Conservation (phyloP, 2,888 invertebrate genomes). For the Troides helena region DNA sequence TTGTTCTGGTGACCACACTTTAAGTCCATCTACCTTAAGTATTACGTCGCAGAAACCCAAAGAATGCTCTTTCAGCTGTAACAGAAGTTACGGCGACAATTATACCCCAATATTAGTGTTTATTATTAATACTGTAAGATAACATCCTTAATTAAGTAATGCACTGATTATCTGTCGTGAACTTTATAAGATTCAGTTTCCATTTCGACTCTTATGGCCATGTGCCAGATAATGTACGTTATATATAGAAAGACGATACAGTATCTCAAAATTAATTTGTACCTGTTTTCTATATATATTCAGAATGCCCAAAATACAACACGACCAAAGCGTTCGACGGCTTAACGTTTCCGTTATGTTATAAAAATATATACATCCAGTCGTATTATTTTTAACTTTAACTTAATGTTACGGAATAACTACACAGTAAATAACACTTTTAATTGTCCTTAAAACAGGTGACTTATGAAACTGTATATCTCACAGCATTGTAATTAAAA, state of each 20-base stretch:
- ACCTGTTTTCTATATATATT: constrained; percentile 3
- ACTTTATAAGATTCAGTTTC: too few species aligned
- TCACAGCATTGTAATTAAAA: neutral
- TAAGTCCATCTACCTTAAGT: constrained; percentile 51
- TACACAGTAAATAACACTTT: too few species aligned
- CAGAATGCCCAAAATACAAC: neutral
- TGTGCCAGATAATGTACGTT: neutral
- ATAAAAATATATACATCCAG: neutral
- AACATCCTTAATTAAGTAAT: too few species aligned
- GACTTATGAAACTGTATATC: neutral
- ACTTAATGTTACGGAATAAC: too few species aligned
- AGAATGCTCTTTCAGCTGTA: constrained; percentile 12
- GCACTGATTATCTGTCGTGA: too few species aligned
- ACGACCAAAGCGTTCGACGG: neutral
- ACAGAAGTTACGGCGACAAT: neutral
- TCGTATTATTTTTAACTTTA: neutral
- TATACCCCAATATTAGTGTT: too few species aligned
- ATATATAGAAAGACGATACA: neutral
- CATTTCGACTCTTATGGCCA: too few species aligned
- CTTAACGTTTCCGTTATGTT: neutral
- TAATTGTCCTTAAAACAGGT: neutral
- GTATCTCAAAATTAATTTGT: neutral
- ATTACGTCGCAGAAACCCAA: constrained; percentile 35
- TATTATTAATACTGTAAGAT: too few species aligned
- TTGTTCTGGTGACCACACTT: constrained; percentile 65